Evolutionary conservation across 2,888 invertebrate genomes (phyloP), one percentile per base, ranked within the genome.

Genomic region (Mycalesis mineus): DNA sequence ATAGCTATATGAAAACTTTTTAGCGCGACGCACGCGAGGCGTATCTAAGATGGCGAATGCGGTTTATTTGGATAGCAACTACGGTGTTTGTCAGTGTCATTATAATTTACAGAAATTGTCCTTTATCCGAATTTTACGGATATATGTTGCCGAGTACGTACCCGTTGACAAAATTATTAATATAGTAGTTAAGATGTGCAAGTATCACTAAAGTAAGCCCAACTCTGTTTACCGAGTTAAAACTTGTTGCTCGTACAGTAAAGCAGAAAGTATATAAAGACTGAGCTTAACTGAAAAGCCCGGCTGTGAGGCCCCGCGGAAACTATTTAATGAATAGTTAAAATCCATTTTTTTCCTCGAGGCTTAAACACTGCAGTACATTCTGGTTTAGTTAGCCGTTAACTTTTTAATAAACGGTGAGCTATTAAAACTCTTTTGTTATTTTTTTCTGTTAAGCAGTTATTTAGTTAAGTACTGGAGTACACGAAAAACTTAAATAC

Each of bases 401-500:
- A 50, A 40, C 28, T 50, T 14, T 50, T 50, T 50, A 40, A 50
- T 50, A 40, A 28, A 33, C 48, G 45, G 11, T 14, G 50, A 50
- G 40, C 50, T 50, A 50, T 37, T 31, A 29, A 50, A 29, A 17
- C 22, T 13, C 28, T 42, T 41, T 22, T 17, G 22, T 44, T 44
- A 9, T 44, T 1, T 14, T 41, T 41, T 11, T 41, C 8, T 22
- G 17, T 41, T 7, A 4, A 17, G 9, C 3, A n/a, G n/a, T n/a
- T 17, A 8, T 8, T 41, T 4, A 5, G 17, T 7, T 41, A 9
- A 11, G 11, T 41, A 40, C 13, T 2, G 7, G 8, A 1, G 17
- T 15, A 11, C 17, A 36, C 1, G 11, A 33, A n/a, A n/a, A n/a
- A n/a, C n/a, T n/a, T n/a, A n/a, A n/a, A n/a, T n/a, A n/a, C n/a